Percentiles rank a stretch among this genome's conserved stretches.
These are phyloP conservation scores for Porites rus DNA, from an alignment of 92 coral and sea anemone genomes.

Conservation along the genomic window DNA sequence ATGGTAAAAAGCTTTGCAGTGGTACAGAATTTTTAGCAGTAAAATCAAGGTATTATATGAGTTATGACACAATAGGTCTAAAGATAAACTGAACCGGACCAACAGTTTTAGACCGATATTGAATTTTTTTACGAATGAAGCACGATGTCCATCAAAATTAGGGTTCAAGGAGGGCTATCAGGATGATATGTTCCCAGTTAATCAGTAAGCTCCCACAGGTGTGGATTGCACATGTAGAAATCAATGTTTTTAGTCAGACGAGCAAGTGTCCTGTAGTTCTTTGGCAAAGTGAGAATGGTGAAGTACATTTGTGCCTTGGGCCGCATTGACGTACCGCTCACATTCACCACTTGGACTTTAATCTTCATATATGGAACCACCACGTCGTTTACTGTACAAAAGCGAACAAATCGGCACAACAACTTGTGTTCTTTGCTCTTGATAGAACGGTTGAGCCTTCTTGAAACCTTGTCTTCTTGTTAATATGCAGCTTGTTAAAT, in stretches of 20 bases:
- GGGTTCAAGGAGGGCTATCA: background rate
- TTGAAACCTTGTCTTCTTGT: slow-evolving; percentile 50
- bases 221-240: background rate
- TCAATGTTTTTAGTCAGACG: background rate
- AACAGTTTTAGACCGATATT: background rate
- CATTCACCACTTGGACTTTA: slow-evolving; percentile 49
- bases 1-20: too few species aligned
- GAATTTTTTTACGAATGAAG: too few species aligned
- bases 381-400: slow-evolving; percentile 72
- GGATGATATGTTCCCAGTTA: background rate
- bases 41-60: too few species aligned
- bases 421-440: slow-evolving; percentile 58
- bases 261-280: slow-evolving; percentile 40
- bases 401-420: slow-evolving; percentile 65
- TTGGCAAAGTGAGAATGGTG: slow-evolving; percentile 46
- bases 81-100: background rate
- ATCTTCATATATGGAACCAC: slow-evolving; percentile 46
- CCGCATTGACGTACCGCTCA: slow-evolving; percentile 66
- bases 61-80: background rate
- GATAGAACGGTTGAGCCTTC: slow-evolving; percentile 66
- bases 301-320: slow-evolving; percentile 73
- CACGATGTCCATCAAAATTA: background rate
- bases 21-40: too few species aligned
- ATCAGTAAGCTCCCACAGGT: slow-evolving; percentile 10
- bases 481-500: slow-evolving; percentile 3